A percentile compares a stretch with the other conserved stretches of the same genome.
These are phyloP conservation scores for Nebria salina DNA, from an alignment of 2,888 invertebrate species.

Conservation along the genomic window DNA sequence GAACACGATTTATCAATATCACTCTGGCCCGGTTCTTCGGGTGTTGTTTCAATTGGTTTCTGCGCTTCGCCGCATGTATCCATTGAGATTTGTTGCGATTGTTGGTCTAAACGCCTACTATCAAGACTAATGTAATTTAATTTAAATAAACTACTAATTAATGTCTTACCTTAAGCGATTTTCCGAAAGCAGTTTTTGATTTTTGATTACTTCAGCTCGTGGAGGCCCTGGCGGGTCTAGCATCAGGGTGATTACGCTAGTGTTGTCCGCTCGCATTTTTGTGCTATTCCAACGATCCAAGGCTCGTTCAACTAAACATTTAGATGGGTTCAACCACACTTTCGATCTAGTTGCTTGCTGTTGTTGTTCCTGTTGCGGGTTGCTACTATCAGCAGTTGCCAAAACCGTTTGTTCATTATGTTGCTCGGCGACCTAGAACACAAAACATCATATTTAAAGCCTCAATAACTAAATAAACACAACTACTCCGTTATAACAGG, in stretches of 20 bases:
- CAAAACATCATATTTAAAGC: not conserved
- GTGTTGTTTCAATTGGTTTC: constrained; percentile 51
- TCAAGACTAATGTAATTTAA: not conserved
- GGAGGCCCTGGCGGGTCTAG: constrained; percentile 87
- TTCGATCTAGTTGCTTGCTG: constrained; percentile 49
- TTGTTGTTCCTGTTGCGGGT: constrained; percentile 54
- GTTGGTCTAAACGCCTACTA: not conserved
- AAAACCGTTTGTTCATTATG: constrained; percentile 78
- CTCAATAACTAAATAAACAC: not conserved
- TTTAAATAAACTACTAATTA: not conserved
- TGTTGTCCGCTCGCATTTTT: constrained; percentile 94
- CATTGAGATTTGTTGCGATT: not conserved
- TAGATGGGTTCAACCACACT: constrained; percentile 90
- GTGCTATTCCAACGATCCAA: constrained; percentile 85
- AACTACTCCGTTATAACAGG: no score
- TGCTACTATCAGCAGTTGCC: constrained; percentile 59
- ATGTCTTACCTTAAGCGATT: constrained; percentile 47
- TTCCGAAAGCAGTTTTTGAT: constrained; percentile 48
- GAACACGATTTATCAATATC: constrained; percentile 25
- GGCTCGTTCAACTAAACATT: constrained; percentile 85
- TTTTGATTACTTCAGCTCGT: constrained; percentile 69
- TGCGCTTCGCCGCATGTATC: constrained; percentile 41
- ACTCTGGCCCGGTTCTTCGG: constrained; percentile 37
- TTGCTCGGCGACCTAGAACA: constrained; percentile 71
- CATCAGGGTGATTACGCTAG: constrained; percentile 92